phyloP scores from a whole-genome alignment of 1,140 invertebrate species.

The Cherax quadricarinatus region DNA sequence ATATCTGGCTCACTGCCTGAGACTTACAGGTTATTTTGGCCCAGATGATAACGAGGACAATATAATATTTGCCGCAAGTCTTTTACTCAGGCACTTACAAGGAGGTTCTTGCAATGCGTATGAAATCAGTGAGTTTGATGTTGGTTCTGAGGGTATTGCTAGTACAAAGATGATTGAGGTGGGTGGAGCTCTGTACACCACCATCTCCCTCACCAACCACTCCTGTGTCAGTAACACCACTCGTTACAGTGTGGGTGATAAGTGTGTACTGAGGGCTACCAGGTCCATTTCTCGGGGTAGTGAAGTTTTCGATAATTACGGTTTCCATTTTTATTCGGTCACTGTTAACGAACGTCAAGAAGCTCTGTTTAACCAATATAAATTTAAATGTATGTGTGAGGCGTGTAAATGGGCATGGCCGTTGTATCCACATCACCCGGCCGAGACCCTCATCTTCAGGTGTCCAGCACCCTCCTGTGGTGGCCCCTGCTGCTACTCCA shows the following conservation, averaged over 20 bases:
- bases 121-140: conserved; percentile 80
- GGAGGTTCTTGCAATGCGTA: conserved; percentile 83
- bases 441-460: conserved; percentile 58
- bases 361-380: conserved; percentile 80
- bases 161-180: conserved; percentile 76
- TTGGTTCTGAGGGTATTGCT: conserved; percentile 75
- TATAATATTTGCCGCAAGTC: conserved; percentile 76
- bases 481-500: conserved; percentile 40
- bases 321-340: conserved; percentile 78
- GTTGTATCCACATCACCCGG: conserved; percentile 61
- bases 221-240: conserved; percentile 81
- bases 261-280: conserved; percentile 79
- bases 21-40: conserved; percentile 76
- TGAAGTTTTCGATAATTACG: conserved; percentile 82
- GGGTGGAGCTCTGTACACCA: conserved; percentile 81
- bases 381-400: conserved; percentile 80
- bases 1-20: conserved; percentile 78
- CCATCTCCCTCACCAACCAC: conserved; percentile 83
- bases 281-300: conserved; percentile 78
- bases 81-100: conserved; percentile 80
- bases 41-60: conserved; percentile 65
- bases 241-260: conserved; percentile 78
- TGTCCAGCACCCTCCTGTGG: conserved; percentile 41
- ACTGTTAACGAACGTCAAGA: conserved; percentile 76
- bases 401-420: conserved; percentile 80